Evolutionary conservation across 2,113 vertebrate species (phyloP).

Genomic region (Rhodinocichla rosea): DNA sequence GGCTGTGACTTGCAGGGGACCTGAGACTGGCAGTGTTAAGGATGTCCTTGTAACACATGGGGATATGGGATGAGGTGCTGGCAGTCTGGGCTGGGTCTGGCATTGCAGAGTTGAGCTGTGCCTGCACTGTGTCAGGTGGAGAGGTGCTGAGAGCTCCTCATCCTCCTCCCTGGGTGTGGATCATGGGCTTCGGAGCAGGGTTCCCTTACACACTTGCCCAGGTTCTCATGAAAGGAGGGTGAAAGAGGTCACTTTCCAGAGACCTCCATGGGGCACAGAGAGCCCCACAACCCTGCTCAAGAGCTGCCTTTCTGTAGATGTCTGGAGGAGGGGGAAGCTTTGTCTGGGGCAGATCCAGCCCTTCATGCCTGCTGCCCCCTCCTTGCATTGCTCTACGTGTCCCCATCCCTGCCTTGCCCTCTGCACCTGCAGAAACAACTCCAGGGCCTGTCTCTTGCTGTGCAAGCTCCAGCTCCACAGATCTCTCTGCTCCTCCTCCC

Average conservation of each 20-base stretch:
- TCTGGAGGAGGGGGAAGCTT: background rate
- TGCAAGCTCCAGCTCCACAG: background rate
- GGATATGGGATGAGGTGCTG: background rate
- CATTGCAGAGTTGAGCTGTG: accelerated
- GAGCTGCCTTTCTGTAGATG: background rate
- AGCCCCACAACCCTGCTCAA: background rate
- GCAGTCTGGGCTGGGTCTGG: background rate
- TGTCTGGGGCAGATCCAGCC: background rate
- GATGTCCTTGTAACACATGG: background rate
- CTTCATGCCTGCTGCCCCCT: background rate
- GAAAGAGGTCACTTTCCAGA: background rate
- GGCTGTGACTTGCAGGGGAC: background rate
- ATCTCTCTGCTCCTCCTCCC: background rate
- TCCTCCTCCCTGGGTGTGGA: background rate
- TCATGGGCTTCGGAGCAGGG: background rate
- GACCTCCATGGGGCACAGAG: accelerated
- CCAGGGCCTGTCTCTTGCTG: background rate
- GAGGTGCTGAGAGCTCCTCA: background rate
- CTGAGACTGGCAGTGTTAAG: background rate
- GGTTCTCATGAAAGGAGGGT: background rate
- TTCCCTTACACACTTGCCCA: background rate
- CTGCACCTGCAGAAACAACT: background rate
- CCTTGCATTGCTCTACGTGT: accelerated
- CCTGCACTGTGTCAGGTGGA: background rate
- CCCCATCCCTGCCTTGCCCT: background rate